Evolutionary conservation across 2,113 vertebrate species (phyloP).

Genomic region (Podilymbus podiceps): DNA sequence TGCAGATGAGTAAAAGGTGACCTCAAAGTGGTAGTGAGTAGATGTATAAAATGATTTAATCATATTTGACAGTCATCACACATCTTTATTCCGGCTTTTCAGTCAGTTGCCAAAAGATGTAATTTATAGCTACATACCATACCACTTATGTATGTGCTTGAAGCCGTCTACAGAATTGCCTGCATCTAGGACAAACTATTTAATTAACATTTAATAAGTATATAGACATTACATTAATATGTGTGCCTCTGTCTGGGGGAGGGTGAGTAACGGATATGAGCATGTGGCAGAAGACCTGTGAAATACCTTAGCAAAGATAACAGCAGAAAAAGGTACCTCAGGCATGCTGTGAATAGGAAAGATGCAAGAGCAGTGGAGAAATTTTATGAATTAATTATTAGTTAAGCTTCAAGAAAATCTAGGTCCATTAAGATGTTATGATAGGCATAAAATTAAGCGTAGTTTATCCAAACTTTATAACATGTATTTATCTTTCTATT

Average conservation of each 20-base stretch:
- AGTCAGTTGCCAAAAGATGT: not conserved
- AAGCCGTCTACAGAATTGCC: not conserved
- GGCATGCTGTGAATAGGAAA: not conserved
- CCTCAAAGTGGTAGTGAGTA: not conserved
- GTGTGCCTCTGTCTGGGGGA: not conserved
- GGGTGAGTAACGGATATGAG: not conserved
- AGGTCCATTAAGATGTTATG: not conserved
- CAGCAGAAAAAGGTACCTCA: not conserved
- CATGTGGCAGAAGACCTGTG: not conserved
- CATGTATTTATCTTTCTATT: not conserved
- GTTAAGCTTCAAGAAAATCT: not conserved
- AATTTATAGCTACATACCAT: not conserved
- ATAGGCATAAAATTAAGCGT: not conserved
- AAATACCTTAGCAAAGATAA: not conserved
- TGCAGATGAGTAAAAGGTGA: not conserved
- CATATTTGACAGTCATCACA: not conserved
- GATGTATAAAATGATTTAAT: not conserved
- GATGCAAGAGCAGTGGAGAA: not conserved
- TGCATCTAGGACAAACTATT: not conserved
- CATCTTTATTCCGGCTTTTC: not conserved
- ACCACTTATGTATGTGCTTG: not conserved
- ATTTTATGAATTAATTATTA: not conserved
- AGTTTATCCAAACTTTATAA: not conserved
- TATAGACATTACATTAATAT: not conserved
- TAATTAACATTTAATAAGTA: not conserved